phyloP scores from a whole-genome alignment of 2,113 vertebrate species.

The Gavia stellata region DNA sequence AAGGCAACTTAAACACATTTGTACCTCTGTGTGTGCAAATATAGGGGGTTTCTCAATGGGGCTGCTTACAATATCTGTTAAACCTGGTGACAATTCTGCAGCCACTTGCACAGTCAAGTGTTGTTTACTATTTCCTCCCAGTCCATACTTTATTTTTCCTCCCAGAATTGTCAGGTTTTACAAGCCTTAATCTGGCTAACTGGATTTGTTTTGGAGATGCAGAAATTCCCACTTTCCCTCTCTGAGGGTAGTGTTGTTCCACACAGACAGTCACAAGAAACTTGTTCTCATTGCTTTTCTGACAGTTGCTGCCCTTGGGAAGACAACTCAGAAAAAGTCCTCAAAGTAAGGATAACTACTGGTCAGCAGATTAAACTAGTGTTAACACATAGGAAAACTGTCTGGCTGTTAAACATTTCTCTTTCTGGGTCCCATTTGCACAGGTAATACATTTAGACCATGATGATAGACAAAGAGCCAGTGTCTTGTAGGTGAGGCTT shows the following conservation, averaged over 20 bases:
- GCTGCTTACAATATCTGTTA: not conserved
- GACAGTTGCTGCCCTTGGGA: slow-evolving; percentile 48
- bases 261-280: slow-evolving; percentile 52
- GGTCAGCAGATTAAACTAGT: not conserved
- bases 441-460: not conserved
- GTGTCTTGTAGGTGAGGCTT: not conserved
- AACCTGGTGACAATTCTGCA: not conserved
- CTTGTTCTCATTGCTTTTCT: slow-evolving; percentile 11
- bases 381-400: not conserved
- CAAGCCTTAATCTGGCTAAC: not conserved
- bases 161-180: slow-evolving; percentile 4
- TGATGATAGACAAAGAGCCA: not conserved
- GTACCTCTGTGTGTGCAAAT: not conserved
- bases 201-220: not conserved
- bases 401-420: not conserved
- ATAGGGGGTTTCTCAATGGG: not conserved
- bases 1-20: not conserved
- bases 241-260: slow-evolving; percentile 21
- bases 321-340: slow-evolving; percentile 8
- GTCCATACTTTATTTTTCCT: not conserved
- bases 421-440: not conserved
- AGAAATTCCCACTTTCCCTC: not conserved
- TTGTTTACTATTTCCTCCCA: not conserved
- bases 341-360: not conserved
- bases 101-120: not conserved